Conservation (phyloP, 1,140 invertebrate species). For the Aleiodes sp. region DNA sequence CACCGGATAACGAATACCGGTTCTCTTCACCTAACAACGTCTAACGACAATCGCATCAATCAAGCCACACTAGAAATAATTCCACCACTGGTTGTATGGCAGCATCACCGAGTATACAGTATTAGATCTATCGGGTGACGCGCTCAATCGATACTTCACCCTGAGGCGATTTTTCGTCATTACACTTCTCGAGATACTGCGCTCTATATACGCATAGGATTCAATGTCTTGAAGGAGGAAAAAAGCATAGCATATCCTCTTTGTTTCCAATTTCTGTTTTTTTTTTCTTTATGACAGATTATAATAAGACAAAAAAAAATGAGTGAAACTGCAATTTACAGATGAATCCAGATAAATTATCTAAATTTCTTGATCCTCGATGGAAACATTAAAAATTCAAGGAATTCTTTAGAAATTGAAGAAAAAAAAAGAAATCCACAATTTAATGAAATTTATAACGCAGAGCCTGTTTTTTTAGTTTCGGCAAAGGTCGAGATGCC, state of each 20-base stretch:
- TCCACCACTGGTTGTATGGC: conserved; percentile 46
- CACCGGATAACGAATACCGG: conserved; percentile 52
- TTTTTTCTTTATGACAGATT: too few relatives aligned
- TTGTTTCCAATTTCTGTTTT: neutral
- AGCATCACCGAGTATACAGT: conserved; percentile 17
- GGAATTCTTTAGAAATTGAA: neutral
- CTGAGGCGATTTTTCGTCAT: conserved; percentile 47
- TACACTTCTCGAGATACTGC: conserved; percentile 30
- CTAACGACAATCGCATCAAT: conserved; percentile 65
- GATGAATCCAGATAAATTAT: neutral
- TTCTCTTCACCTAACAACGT: conserved; percentile 53
- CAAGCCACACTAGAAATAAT: conserved; percentile 61
- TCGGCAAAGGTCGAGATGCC: conserved; percentile 20
- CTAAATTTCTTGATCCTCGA: neutral
- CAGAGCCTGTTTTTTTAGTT: too few relatives aligned
- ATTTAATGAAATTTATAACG: too few relatives aligned
- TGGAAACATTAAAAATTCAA: neutral
- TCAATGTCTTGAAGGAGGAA: neutral
- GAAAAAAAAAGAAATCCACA: too few relatives aligned
- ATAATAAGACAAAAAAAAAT: too few relatives aligned
- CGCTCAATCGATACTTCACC: conserved; percentile 49
- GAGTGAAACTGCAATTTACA: too few relatives aligned
- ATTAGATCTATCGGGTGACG: conserved; percentile 14
- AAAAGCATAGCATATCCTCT: neutral
- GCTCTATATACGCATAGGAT: neutral